Evolutionary conservation across 1,140 invertebrate genomes (phyloP), one percentile per base, ranked within the genome.

Genomic region (Diorhabda elongata): DNA sequence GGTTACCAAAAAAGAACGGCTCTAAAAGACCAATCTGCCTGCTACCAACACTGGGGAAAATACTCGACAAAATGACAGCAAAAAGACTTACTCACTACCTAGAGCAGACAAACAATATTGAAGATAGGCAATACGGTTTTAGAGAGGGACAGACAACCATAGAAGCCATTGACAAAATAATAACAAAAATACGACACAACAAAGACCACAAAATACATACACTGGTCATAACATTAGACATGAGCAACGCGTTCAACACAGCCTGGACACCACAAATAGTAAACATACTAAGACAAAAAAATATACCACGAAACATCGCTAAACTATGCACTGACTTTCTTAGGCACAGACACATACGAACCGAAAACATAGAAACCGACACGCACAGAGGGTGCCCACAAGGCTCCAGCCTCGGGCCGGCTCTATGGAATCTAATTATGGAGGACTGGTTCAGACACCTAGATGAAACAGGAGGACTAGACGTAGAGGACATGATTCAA

Each of bases 361-460:
- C 61, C 4, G 67, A 69, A 59, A 57, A 8, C 7, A 59, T 72
- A 9, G 68, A 58, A 0, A 58, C 42, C 43, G 3, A 45, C 2
- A 67, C 68, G 5, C 44, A 63, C 5, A 69, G 62, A 59, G 76
- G 76, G 6, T 76, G 76, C 45, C 74, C 73, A 6, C 72, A 78
- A 63, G 75, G 75, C 1, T 70, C 66, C 4, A 65, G 72, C 9
- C 62, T 76, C 5, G 74, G 74, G 1, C 74, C 75, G 0, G 58
- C 57, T 4, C 61, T 74, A 9, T 76, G 74, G 70, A 57, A 74
- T 7, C 26, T 75, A 2, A 44, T 60, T 4, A 71, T 75, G 73
- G 72, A 76, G 52, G 67, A 63, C 8, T 73, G 68, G 71, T 69
- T 70, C 41, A 45, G 45, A 5, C 43, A 7, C 3, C 66, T 67